phyloP scores from a whole-genome alignment of 2,113 vertebrate genomes.

The Macroglossus sobrinus region DNA sequence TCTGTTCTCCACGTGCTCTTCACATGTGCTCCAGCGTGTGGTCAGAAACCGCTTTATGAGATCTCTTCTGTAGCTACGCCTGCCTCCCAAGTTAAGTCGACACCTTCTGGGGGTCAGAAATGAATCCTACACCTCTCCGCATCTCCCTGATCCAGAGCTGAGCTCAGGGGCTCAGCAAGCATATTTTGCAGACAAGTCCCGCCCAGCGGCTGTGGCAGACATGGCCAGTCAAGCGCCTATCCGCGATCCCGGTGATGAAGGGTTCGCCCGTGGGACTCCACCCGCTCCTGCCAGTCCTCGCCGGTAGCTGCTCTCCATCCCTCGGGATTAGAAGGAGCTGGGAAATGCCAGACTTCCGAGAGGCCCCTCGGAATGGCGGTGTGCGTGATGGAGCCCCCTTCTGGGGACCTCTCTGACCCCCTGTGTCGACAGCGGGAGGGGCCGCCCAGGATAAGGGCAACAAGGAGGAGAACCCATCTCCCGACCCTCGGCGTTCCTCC shows the following conservation, averaged over 20 bases:
- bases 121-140: not conserved
- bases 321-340: not conserved
- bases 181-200: not conserved
- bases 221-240: slow-evolving; percentile 18
- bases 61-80: not conserved
- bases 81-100: not conserved
- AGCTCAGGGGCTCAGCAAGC: not conserved
- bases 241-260: not conserved
- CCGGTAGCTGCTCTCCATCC: not conserved
- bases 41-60: not conserved
- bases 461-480: not conserved
- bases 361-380: not conserved
- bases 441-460: not conserved
- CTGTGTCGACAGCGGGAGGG: not conserved
- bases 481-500: not conserved
- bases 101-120: not conserved
- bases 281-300: not conserved
- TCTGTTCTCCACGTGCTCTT: not conserved
- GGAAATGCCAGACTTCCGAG: not conserved
- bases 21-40: not conserved
- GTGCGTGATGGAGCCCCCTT: not conserved
- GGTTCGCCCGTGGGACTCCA: not conserved
- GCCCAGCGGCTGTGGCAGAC: not conserved
- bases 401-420: not conserved
- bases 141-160: not conserved